Base-by-base conservation (phyloP, 2,888 invertebrate species). In the Rambutsinella grinnellia region DNA sequence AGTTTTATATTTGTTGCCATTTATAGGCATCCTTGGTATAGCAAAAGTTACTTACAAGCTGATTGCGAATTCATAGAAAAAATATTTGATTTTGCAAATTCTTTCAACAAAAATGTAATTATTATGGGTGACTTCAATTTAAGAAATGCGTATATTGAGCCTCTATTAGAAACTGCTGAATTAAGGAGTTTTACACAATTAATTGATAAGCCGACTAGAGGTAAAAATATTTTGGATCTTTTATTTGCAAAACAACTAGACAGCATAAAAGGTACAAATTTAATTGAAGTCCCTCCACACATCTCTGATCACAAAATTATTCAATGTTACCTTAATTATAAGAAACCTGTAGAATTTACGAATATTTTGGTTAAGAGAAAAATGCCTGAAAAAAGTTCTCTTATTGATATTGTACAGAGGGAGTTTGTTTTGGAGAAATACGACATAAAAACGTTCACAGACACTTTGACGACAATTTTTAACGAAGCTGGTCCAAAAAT, bases 1-100 rank as follows among this genome's bases (percentile, higher is more conserved):
- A 65, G 65, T 24, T 54, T 65, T 2, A 15, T 2, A 8, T 36
- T 65, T 10, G 36, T 27, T 2, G 53, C 36, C 21, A 1, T 54
- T 2, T 65, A 65, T 17, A 36, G 65, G 17, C 53, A 54, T 15
- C 65, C 65, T 2, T 24, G 44, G 3, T 65, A 65, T 15, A 44
- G 17, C 3, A 65, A 54, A 65, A 13, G 23, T 8, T n/a, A 8
- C 1, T n/a, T 65, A n/a, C 3, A 15, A 6, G 3, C 6, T n/a
- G 65, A 65, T 19, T 21, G 36, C 24, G 6, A 13, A 2, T 28
- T 8, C 13, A 28, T 63, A 3, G 28, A 13, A 2, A 17, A 53
- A 0, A 10, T 28, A 1, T 13, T 53, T 13, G 26, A 17, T 8
- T 24, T 28, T 5, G 15, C 28, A 6, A 51, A 23, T 6, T 23